phyloP scores from a whole-genome alignment of 2,888 invertebrate species.

The Drosophila limbata region DNA sequence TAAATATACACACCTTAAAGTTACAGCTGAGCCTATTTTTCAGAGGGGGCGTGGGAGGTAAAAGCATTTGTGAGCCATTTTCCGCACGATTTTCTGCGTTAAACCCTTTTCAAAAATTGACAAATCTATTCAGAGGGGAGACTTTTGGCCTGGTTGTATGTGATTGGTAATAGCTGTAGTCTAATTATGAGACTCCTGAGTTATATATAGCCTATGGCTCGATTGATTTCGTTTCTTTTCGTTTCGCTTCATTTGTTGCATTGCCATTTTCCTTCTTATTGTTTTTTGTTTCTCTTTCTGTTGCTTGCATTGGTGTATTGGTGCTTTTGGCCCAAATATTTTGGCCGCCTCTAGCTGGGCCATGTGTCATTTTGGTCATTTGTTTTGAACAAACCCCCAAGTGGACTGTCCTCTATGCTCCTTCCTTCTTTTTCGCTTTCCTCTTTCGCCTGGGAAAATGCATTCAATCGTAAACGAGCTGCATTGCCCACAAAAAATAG shows the following conservation, averaged over 20 bases:
- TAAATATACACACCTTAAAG: slow-evolving; percentile 27
- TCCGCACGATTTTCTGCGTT: slow-evolving; percentile 67
- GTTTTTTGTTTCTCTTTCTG: not conserved
- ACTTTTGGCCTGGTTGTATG: not conserved
- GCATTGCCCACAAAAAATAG: slow-evolving; percentile 69
- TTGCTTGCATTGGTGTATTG: slow-evolving; percentile 32
- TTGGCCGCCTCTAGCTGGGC: slow-evolving; percentile 44
- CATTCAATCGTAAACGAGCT: slow-evolving; percentile 74
- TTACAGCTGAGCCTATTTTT: slow-evolving; percentile 12
- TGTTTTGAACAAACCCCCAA: slow-evolving; percentile 67
- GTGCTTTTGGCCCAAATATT: slow-evolving; percentile 63
- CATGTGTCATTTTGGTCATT: slow-evolving; percentile 76
- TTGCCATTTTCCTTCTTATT: slow-evolving; percentile 17
- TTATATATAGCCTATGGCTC: slow-evolving; percentile 35
- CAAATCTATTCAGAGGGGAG: slow-evolving; percentile 36
- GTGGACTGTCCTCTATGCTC: slow-evolving; percentile 39
- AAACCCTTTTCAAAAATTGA: slow-evolving; percentile 56
- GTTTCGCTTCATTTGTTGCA: slow-evolving; percentile 17
- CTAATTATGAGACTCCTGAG: slow-evolving; percentile 45
- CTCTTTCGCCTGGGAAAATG: slow-evolving; percentile 36
- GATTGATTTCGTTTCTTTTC: slow-evolving; percentile 27
- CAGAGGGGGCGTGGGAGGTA: not conserved
- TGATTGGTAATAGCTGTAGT: slow-evolving; percentile 18
- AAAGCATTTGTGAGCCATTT: slow-evolving; percentile 56
- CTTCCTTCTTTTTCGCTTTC: not conserved